Base-by-base conservation (phyloP, 2,888 invertebrate genomes). In the Ophion ventricosus region DNA sequence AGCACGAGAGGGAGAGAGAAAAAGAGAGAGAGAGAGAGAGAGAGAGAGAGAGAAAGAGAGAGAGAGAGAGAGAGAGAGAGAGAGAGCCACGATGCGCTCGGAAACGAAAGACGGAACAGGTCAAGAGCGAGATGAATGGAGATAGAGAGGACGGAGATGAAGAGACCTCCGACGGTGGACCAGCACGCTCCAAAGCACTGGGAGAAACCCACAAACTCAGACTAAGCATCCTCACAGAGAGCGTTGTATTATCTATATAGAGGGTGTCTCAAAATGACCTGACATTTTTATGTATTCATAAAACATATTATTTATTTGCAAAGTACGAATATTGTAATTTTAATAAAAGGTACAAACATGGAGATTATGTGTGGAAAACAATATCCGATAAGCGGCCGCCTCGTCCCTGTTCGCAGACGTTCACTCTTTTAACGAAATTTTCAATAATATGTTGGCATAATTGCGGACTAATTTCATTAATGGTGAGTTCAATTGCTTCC, bases 191-290 rank as follows among this genome's bases (percentile, higher is more conserved):
- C 63, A 61, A 54, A 64, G 69, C 77, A 57, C 49, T 25, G 67
- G 63, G 64, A 64, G 69, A 77, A 80, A 73, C 26, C 76, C 81
- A 73, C 76, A 69, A 67, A 59, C 66, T 56, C 69, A 29, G 74
- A 72, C 75, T 61, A 40, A 84, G 76, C 74, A 64, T 82, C 79
- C 80, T 83, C 84, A 67, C 73, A 70, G 83, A 84, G 78, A 84
- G 86, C 80, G 86, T 85, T 83, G 83, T 84, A 72, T 61, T 69
- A 54, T 20, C 29, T 40, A n/a, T n/a, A n/a, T n/a, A n/a, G n/a
- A n/a, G n/a, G n/a, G n/a, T n/a, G n/a, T n/a, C n/a, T n/a, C n/a
- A n/a, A n/a, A n/a, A n/a, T n/a, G n/a, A n/a, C n/a, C n/a, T n/a
- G n/a, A n/a, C n/a, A n/a, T n/a, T n/a, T n/a, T n/a, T n/a, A n/a